These are phyloP conservation scores for Dendroctonus ponderosae DNA, from an alignment of 1,140 invertebrate species.

Conservation along the genomic window DNA sequence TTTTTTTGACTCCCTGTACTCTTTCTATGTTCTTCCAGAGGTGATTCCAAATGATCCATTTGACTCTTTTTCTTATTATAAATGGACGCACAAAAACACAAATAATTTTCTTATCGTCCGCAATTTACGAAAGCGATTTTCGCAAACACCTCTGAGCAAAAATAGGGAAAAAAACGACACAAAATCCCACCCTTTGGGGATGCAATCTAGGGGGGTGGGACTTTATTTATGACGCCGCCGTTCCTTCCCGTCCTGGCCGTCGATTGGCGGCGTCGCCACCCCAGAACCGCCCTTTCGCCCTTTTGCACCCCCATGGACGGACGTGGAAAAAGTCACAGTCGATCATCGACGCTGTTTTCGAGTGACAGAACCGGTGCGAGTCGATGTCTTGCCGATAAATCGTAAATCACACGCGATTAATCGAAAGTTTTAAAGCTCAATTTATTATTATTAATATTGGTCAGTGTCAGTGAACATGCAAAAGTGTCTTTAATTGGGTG, in stretches of 20 bases:
- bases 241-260: slow-evolving; percentile 26
- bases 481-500: not conserved
- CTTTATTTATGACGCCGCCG: slow-evolving; percentile 30
- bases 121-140: slow-evolving; percentile 6
- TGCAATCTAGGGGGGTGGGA: slow-evolving; percentile 12
- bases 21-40: too few relatives aligned
- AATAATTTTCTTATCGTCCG: slow-evolving; percentile 6
- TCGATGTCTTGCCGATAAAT: not conserved
- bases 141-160: slow-evolving; percentile 3
- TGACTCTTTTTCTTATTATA: too few relatives aligned
- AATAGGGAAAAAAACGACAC: slow-evolving; percentile 3
- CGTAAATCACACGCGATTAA: too few relatives aligned
- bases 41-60: too few relatives aligned
- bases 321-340: slow-evolving; percentile 44
- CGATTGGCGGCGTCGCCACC: slow-evolving; percentile 39
- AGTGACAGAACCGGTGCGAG: slow-evolving; percentile 3
- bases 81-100: not conserved
- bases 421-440: too few relatives aligned
- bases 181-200: slow-evolving; percentile 1
- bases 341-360: slow-evolving; percentile 43
- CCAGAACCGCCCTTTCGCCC: slow-evolving; percentile 37
- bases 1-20: too few relatives aligned
- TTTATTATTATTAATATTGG: too few relatives aligned
- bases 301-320: slow-evolving; percentile 26
- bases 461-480: too few relatives aligned